A percentile compares a stretch with the other conserved stretches of the same genome.
Conservation (phyloP, 2,113 vertebrate species). For the Salminus brasiliensis region DNA sequence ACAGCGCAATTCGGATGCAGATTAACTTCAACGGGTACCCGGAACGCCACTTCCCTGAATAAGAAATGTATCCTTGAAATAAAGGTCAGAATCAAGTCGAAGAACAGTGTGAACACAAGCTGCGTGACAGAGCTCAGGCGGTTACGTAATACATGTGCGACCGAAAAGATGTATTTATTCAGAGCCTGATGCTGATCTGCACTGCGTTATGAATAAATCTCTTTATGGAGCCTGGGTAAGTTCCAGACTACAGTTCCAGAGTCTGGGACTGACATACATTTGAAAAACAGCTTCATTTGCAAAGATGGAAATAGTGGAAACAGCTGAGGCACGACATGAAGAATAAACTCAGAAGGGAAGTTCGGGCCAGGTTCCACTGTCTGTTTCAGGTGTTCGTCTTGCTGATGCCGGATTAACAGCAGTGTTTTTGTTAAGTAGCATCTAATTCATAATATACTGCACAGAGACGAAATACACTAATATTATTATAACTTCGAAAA, state of each 20-base stretch:
- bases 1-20: neutral
- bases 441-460: too few relatives aligned
- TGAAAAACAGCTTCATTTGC: neutral
- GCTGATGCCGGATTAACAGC: too few relatives aligned
- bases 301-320: constrained; percentile 1
- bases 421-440: too few relatives aligned
- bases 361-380: too few relatives aligned
- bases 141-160: neutral
- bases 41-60: neutral
- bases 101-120: neutral
- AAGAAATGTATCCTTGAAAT: neutral
- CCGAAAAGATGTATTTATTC: constrained; percentile 12
- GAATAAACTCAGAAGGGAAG: too few relatives aligned
- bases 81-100: neutral
- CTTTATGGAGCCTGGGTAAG: constrained; percentile 8
- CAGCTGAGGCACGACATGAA: neutral
- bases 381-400: too few relatives aligned
- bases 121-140: neutral
- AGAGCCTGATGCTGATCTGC: constrained; percentile 12
- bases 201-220: constrained; percentile 18
- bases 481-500: too few relatives aligned
- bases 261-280: neutral
- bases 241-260: constrained; percentile 16
- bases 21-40: neutral
- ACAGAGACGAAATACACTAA: too few relatives aligned